These are phyloP conservation scores for Bibio marci DNA, from an alignment of 2,888 invertebrate species.

Conservation along the genomic window DNA sequence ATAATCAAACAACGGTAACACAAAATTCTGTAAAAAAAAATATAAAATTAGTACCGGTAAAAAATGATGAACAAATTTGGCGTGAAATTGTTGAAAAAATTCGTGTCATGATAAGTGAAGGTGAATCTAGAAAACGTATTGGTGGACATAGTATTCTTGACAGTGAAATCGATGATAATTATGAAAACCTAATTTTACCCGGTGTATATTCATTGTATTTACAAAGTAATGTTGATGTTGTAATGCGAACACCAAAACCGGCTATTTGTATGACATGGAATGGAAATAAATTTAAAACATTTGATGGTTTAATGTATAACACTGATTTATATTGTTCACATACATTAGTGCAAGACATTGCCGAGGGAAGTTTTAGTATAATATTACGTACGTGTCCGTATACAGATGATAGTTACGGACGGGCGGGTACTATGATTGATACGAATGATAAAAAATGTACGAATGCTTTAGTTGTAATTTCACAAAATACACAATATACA, in stretches of 20 bases:
- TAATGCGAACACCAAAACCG: conserved; percentile 33
- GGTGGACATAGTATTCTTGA: background rate
- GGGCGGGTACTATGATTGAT: conserved; percentile 14
- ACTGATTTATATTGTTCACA: conserved; percentile 51
- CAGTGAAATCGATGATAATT: conserved; percentile 5
- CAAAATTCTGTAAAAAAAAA: no score
- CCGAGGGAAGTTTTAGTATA: conserved; percentile 53
- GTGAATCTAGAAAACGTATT: no score
- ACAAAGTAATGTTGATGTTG: conserved; percentile 16
- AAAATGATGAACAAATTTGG: no score
- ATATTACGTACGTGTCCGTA: conserved; percentile 36
- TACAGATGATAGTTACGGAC: conserved; percentile 7
- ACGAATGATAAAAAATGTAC: conserved; percentile 32
- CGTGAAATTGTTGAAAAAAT: no score
- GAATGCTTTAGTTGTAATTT: conserved; percentile 30
- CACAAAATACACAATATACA: conserved; percentile 53
- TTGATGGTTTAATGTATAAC: conserved; percentile 65
- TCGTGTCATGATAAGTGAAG: no score
- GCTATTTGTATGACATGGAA: conserved; percentile 68
- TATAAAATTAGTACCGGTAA: no score
- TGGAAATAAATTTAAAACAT: conserved; percentile 65
- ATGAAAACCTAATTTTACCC: conserved; percentile 5
- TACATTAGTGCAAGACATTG: conserved; percentile 49
- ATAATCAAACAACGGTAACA: no score
- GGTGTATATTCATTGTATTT: conserved; percentile 19